phyloP scores from a whole-genome alignment of 2,888 invertebrate genomes.

The Listrodromus nycthemerus region DNA sequence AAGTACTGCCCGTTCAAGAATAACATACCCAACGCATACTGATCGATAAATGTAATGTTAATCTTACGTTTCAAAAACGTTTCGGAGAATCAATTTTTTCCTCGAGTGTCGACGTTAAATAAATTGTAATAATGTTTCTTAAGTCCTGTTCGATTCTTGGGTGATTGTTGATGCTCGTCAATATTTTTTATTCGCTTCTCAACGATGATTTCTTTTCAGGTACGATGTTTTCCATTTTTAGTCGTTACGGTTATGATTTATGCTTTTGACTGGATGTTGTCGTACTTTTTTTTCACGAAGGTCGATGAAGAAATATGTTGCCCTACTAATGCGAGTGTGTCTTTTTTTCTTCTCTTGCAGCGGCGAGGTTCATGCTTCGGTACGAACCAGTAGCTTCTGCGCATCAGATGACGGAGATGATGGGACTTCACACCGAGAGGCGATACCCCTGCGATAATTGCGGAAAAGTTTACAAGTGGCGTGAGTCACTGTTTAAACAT shows the following conservation, averaged over 20 bases:
- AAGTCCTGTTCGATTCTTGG: slow-evolving; percentile 5
- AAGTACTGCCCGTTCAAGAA: slow-evolving; percentile 65
- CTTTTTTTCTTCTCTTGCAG: slow-evolving; percentile 51
- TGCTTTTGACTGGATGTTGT: slow-evolving; percentile 42
- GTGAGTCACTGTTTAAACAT: slow-evolving; percentile 80
- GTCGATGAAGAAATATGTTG: slow-evolving; percentile 11
- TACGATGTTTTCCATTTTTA: slow-evolving; percentile 19
- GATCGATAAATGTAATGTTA: slow-evolving; percentile 27
- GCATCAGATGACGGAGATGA: slow-evolving; percentile 44
- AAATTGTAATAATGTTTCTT: slow-evolving; percentile 31
- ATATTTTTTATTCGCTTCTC: slow-evolving; percentile 2
- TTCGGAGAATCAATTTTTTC: not conserved
- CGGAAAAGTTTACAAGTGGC: slow-evolving; percentile 80
- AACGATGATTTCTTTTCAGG: slow-evolving; percentile 1
- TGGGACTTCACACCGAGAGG: slow-evolving; percentile 58
- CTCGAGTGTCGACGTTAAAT: not conserved
- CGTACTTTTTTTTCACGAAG: slow-evolving; percentile 27
- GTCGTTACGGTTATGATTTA: slow-evolving; percentile 13
- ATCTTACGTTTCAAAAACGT: not conserved
- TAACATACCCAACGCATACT: slow-evolving; percentile 17
- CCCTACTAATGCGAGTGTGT: slow-evolving; percentile 32
- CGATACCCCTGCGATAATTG: slow-evolving; percentile 77
- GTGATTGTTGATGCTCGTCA: slow-evolving; percentile 17
- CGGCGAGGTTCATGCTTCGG: slow-evolving; percentile 56
- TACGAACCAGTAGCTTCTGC: slow-evolving; percentile 44